Evolutionary conservation across 2,113 vertebrate species (phyloP), one percentile per base, ranked within the genome.

Genomic region (Gymnorhina tibicen): DNA sequence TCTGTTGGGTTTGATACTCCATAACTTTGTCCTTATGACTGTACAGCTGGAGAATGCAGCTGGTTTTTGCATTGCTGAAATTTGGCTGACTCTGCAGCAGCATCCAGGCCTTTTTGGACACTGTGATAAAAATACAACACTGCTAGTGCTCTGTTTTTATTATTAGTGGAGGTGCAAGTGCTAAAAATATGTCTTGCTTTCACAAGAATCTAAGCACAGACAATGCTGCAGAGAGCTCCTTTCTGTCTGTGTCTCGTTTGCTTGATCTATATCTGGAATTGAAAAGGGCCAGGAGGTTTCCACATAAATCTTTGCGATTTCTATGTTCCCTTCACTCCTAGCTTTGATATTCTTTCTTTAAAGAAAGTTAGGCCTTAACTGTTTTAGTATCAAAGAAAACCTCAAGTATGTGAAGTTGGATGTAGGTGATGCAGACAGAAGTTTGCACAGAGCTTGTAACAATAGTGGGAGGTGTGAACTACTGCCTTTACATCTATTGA

Each of bases 61-160:
- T 97, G 95, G 18, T 84, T 87, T 95, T 90, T 84, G 79, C 79
- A 70, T 86, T 96, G 82, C 75, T 90, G 76, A 79, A 85, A 77
- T 76, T 47, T 84, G 87, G 75, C 87, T 88, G 67, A 69, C 50
- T 72, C 52, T 84, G 72, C 59, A 88, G 60, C 56, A 91, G 16
- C 55, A 78, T 92, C 68, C 76, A 92, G 83, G 56, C 68, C 56
- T 72, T 87, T 78, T 75, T 96, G 91, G 92, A 93, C 4, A 7
- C 39, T 59, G 78, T 77, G 79, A 80, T 84, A 88, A 91, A 95
- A 94, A 84, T 77, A 87, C 56, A 77, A 6, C 72, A 49, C 32
- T 74, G 68, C 59, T 88, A 63, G 78, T 70, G 39, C 55, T 91
- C 87, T 96, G 87, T 59, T 89, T 89, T 91, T 93, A 28, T 83